Evolutionary conservation across 2,113 vertebrate genomes (phyloP).

Genomic region (Chamaetylas fuelleborni): DNA sequence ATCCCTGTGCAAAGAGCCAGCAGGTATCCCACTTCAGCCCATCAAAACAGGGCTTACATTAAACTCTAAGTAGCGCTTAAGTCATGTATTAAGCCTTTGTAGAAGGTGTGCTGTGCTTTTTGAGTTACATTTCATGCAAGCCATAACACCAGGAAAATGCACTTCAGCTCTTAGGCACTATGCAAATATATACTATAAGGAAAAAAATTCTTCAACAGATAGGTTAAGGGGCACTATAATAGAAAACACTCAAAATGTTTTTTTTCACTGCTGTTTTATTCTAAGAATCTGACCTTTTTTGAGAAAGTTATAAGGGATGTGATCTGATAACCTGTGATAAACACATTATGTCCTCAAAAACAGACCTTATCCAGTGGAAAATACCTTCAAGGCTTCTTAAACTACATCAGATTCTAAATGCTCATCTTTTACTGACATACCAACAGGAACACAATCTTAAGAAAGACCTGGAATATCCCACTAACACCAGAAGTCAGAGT

Average conservation of each 20-base stretch:
- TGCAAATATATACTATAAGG: not conserved
- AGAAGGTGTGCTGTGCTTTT: not conserved
- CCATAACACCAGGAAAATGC: not conserved
- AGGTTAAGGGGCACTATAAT: not conserved
- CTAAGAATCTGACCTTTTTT: not conserved
- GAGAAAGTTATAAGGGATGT: not conserved
- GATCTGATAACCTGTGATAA: slow-evolving; percentile 7
- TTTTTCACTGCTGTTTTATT: not conserved
- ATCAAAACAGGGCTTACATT: slow-evolving; percentile 38
- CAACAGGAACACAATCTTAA: not conserved
- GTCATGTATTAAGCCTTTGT: not conserved
- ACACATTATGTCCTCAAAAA: not conserved
- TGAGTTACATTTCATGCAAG: slow-evolving; percentile 4
- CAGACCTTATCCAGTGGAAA: not conserved
- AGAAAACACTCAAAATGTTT: not conserved
- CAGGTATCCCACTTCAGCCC: slow-evolving; percentile 40
- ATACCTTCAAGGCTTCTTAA: not conserved
- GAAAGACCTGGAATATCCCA: not conserved
- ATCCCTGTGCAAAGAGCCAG: slow-evolving; percentile 29
- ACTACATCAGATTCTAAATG: not conserved
- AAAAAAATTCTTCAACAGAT: not conserved
- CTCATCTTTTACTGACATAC: not conserved
- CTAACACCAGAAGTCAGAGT: not conserved
- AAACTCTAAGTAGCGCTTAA: not conserved
- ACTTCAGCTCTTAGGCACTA: not conserved